Conservation (phyloP, 1,140 invertebrate species). For the Heterodera carotae region DNA sequence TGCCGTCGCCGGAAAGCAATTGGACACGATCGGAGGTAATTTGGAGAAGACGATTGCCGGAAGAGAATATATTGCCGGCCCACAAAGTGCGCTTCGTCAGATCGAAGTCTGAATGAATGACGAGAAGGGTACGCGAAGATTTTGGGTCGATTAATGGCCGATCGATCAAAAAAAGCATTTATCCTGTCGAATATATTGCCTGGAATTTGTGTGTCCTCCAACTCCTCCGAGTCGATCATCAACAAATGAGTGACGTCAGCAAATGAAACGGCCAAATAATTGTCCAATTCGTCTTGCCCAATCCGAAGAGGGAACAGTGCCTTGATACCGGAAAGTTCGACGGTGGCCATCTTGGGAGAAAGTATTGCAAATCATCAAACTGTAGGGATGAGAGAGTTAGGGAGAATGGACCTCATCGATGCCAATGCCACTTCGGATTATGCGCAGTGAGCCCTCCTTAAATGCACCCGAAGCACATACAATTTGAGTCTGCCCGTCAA, state of each 20-base stretch:
- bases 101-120: slow-evolving; percentile 71
- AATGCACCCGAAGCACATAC: slow-evolving; percentile 88
- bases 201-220: slow-evolving; percentile 86
- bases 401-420: slow-evolving; percentile 77
- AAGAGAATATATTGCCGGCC: slow-evolving; percentile 80
- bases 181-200: slow-evolving; percentile 68
- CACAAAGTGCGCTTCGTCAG: slow-evolving; percentile 88
- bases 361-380: too few relatives aligned
- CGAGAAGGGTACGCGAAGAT: slow-evolving; percentile 8
- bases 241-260: slow-evolving; percentile 71
- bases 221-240: slow-evolving; percentile 86
- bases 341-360: slow-evolving; percentile 76
- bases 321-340: slow-evolving; percentile 93
- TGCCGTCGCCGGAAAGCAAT: slow-evolving; percentile 34
- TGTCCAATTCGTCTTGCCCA: slow-evolving; percentile 44
- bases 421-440: slow-evolving; percentile 95
- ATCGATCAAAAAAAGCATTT: slow-evolving; percentile 21
- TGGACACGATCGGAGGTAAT: slow-evolving; percentile 76
- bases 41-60: slow-evolving; percentile 78
- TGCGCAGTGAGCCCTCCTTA: slow-evolving; percentile 86
- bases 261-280: slow-evolving; percentile 60
- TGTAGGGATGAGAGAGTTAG: too few relatives aligned
- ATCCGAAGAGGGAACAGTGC: slow-evolving; percentile 67
- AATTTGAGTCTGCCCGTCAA: slow-evolving; percentile 93
- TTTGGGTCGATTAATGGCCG: too few relatives aligned